Conservation (phyloP, 2,797 vertebrate genomes). For the Linurgus olivaceus region DNA sequence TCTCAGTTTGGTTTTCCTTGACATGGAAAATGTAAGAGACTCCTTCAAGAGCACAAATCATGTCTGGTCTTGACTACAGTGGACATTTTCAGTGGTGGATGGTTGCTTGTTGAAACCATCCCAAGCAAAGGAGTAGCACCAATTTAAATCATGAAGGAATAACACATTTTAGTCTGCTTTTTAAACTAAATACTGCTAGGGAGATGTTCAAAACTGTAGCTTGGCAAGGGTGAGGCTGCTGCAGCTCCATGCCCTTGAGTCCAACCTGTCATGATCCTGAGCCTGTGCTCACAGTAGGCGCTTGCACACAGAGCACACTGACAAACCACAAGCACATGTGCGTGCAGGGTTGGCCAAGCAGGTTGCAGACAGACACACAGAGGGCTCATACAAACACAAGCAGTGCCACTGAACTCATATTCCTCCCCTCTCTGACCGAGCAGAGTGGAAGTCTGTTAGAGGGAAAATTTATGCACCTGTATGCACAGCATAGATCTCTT, state of each 20-base stretch:
- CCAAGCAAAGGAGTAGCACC: background rate
- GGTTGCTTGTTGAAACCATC: background rate
- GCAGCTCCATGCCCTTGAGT: background rate
- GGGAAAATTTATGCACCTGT: background rate
- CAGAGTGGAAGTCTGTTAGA: background rate
- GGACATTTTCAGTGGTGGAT: background rate
- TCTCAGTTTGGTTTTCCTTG: background rate
- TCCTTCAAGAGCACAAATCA: background rate
- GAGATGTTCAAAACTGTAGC: background rate
- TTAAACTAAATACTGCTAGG: background rate
- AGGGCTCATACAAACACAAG: background rate
- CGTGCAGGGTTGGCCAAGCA: accelerated
- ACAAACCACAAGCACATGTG: too few relatives aligned
- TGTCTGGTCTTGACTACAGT: background rate
- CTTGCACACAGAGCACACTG: background rate
- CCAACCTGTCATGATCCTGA: background rate
- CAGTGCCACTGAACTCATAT: background rate
- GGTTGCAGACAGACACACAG: background rate
- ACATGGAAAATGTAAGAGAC: background rate
- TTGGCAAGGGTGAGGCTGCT: accelerated
- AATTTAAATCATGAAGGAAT: background rate
- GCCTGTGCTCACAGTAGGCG: background rate
- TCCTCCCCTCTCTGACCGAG: background rate
- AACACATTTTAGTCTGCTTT: background rate
- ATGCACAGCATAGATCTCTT: too few relatives aligned